Conservation (phyloP, 2,797 vertebrate species). For the Ctenopoma kingsleyae region DNA sequence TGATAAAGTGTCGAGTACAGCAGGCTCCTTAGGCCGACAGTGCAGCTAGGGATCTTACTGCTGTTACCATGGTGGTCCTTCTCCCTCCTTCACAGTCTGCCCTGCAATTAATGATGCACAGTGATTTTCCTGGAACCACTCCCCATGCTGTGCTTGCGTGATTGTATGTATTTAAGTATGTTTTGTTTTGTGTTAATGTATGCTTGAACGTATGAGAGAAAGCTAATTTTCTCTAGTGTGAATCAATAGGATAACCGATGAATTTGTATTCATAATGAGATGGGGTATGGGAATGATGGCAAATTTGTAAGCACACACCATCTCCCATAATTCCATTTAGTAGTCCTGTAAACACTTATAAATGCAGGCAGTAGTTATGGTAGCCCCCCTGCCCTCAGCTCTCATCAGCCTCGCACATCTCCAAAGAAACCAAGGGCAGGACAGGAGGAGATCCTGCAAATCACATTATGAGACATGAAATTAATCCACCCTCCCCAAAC, state of each 20-base stretch:
- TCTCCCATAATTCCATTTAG: slow-evolving; percentile 71
- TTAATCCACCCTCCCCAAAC: slow-evolving; percentile 80
- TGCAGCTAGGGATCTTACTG: slow-evolving; percentile 30
- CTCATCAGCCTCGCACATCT: slow-evolving; percentile 69
- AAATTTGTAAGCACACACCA: slow-evolving; percentile 68
- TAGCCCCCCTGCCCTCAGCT: slow-evolving; percentile 38
- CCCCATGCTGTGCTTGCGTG: slow-evolving; percentile 18
- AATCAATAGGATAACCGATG: slow-evolving; percentile 49
- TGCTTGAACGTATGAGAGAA: slow-evolving; percentile 33
- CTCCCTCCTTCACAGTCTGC: slow-evolving; percentile 33
- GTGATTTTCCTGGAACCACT: slow-evolving; percentile 50
- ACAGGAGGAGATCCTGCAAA: slow-evolving; percentile 75
- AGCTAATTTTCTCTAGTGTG: slow-evolving; percentile 33
- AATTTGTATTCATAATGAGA: slow-evolving; percentile 72
- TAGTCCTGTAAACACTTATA: slow-evolving; percentile 70
- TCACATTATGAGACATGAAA: slow-evolving; percentile 83
- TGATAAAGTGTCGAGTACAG: slow-evolving; percentile 44
- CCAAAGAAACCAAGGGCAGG: slow-evolving; percentile 75
- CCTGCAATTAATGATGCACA: slow-evolving; percentile 67
- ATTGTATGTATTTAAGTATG: slow-evolving; percentile 46
- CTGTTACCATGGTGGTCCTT: slow-evolving; percentile 53
- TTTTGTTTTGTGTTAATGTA: slow-evolving; percentile 18
- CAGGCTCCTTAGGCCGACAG: slow-evolving; percentile 24
- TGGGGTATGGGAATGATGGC: slow-evolving; percentile 47
- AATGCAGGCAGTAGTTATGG: slow-evolving; percentile 56